Conservation (phyloP, 2,797 vertebrate species). For the Benthosema pterotum region DNA sequence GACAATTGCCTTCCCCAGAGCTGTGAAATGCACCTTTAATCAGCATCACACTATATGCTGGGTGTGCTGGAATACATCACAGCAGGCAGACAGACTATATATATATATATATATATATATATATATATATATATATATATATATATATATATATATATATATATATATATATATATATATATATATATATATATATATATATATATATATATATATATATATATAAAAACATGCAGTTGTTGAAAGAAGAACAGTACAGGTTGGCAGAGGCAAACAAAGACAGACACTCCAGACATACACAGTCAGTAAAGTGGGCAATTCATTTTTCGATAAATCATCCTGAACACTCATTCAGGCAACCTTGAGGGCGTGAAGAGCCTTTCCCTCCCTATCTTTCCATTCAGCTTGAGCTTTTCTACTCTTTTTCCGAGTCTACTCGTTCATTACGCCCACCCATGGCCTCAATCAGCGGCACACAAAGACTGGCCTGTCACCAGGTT, state of each 20-base stretch:
- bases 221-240: no score
- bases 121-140: no score
- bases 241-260: no score
- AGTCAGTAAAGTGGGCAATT: no score
- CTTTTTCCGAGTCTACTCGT: conserved; percentile 34
- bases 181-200: no score
- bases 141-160: no score
- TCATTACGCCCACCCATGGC: conserved; percentile 37
- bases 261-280: no score
- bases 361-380: conserved; percentile 29
- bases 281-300: no score
- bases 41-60: conserved; percentile 18
- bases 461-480: conserved; percentile 59
- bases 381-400: conserved; percentile 30
- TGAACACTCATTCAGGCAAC: conserved; percentile 3
- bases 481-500: conserved; percentile 55
- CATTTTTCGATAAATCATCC: conserved; percentile 9
- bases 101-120: no score
- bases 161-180: no score
- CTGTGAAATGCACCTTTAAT: conserved; percentile 43
- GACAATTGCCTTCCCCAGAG: conserved; percentile 27
- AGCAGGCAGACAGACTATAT: not conserved
- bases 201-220: no score
- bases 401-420: conserved; percentile 18
- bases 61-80: not conserved